Base-by-base conservation (phyloP, 2,888 invertebrate genomes). In the Drosophila histrio region DNA sequence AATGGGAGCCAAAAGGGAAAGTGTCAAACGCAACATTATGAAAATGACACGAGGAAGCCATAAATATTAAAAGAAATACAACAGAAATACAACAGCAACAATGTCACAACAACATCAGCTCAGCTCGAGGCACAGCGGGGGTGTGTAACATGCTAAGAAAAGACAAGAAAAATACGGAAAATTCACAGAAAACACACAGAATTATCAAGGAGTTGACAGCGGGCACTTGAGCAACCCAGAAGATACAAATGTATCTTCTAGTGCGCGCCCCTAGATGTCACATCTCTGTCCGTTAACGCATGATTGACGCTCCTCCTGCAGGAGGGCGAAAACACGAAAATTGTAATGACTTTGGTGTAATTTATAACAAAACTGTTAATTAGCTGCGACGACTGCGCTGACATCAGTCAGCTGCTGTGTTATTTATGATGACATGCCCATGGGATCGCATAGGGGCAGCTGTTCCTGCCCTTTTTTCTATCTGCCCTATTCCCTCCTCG, bases 301-400 rank as follows among this genome's bases (percentile, higher is more conserved):
- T 89, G 90, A 90, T 90, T 89, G 87, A 89, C 84, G 86, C 67
- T 71, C 50, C 58, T 56, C 46, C 62, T 47, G 66, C 68, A 58
- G 68, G 64, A 69, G 60, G 43, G 49, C 50, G 58, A 44, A 53
- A 41, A 59, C 58, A 73, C 62, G 75, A 81, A 68, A 59, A 81
- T 73, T 78, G 72, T 77, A 86, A 89, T 88, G 88, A 69, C 76
- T 81, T 77, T 86, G 43, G 58, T 77, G 80, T 90, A 90, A 90
- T 90, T 91, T 91, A 90, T 89, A 90, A 90, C 90, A 88, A 89
- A 89, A 88, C 89, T 89, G 90, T 91, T 91, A 91, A 91, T 91
- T 91, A 91, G 90, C 90, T 88, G 89, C 87, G 83, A 90, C 90
- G 91, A 82, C 77, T 74, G 59, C 61, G 66, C 76, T 79, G 82